Evolutionary conservation across 2,113 vertebrate genomes (phyloP).

Genomic region (Nestor notabilis): DNA sequence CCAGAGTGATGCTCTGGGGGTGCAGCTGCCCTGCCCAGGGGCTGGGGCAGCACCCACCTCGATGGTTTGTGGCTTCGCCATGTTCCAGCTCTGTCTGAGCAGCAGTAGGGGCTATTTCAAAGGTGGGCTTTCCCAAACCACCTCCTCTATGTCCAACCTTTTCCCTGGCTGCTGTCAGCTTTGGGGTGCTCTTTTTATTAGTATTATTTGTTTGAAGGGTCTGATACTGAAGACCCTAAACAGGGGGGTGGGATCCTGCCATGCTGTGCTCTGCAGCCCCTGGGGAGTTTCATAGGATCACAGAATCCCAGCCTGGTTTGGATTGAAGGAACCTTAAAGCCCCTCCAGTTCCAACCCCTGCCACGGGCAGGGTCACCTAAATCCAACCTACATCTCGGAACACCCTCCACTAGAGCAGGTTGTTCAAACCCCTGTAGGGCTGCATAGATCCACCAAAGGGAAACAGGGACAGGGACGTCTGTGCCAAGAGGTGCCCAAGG

Average conservation of each 20-base stretch:
- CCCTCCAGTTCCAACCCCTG: neutral
- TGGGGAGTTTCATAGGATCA: neutral
- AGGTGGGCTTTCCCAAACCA: rapidly evolving
- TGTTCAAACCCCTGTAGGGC: neutral
- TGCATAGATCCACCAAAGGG: neutral
- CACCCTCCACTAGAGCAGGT: neutral
- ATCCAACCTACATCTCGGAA: too few relatives aligned
- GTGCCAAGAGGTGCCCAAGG: neutral
- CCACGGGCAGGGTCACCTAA: neutral
- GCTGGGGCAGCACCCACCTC: neutral
- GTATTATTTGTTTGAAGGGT: neutral
- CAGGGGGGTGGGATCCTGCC: neutral
- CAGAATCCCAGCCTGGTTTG: neutral
- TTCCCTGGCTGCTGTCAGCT: neutral
- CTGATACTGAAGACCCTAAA: rapidly evolving
- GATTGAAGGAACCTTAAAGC: neutral
- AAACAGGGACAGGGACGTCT: rapidly evolving
- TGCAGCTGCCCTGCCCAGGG: neutral
- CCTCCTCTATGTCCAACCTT: rapidly evolving
- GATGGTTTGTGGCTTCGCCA: rapidly evolving
- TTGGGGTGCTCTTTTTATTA: neutral
- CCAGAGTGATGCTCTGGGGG: neutral
- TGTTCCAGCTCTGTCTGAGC: rapidly evolving
- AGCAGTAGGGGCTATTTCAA: neutral
- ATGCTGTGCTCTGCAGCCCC: neutral